phyloP scores from a whole-genome alignment of 2,113 vertebrate species.

The Enhydra lutris region DNA sequence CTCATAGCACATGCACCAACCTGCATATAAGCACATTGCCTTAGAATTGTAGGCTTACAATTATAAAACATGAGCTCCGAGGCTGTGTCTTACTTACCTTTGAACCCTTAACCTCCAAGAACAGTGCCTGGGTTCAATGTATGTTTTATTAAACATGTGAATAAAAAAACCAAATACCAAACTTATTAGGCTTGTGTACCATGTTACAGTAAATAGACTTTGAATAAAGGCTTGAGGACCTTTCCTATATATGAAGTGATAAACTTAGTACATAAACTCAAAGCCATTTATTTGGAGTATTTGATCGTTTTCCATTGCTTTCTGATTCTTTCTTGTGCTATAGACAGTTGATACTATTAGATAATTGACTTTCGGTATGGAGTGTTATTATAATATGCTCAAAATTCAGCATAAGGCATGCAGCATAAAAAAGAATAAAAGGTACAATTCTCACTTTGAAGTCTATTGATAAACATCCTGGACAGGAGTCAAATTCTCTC shows the following conservation, averaged over 20 bases:
- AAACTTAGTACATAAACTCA: not conserved
- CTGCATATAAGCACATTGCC: not conserved
- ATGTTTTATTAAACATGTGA: not conserved
- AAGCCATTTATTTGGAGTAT: constrained; percentile 44
- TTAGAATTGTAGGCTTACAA: not conserved
- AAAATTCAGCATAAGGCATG: constrained; percentile 24
- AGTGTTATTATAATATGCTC: not conserved
- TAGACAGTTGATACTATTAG: not conserved
- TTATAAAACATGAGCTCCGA: not conserved
- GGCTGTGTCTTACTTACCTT: constrained; percentile 18
- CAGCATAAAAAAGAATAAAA: not conserved
- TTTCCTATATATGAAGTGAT: constrained; percentile 14
- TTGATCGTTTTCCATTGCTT: not conserved
- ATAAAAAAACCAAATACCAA: constrained; percentile 26
- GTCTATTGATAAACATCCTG: constrained; percentile 10
- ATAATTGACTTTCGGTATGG: not conserved
- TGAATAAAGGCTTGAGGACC: not conserved
- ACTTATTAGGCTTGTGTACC: not conserved
- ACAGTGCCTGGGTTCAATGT: not conserved
- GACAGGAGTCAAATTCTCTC: constrained; percentile 22
- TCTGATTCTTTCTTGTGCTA: not conserved
- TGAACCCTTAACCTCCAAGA: not conserved
- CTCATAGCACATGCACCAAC: not conserved
- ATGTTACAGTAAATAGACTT: constrained; percentile 13
- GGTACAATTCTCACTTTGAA: constrained; percentile 42